Evolutionary conservation across 2,113 vertebrate genomes (phyloP), one percentile per base, ranked within the genome.

Genomic region (Mormyrus lacerda): DNA sequence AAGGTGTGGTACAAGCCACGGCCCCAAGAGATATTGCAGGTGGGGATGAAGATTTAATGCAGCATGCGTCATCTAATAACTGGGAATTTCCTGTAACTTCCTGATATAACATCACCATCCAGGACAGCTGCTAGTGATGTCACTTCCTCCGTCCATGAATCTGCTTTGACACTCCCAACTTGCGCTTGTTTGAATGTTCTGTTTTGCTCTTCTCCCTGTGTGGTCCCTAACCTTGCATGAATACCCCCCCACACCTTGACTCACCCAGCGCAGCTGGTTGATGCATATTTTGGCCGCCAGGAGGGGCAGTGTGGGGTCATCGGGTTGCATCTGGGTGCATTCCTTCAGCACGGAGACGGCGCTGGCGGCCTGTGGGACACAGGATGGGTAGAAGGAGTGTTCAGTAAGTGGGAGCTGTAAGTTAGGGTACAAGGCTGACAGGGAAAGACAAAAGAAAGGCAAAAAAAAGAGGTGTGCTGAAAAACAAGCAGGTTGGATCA

Each of bases 241-340:
- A 53, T 88, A 79, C 50, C 21, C 44, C 86, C 42, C 44, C 88
- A 89, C 45, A 19, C 47, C 50, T 35, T 0, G 31, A 44, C 96
- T 98, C 94, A 99, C 98, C 98, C 98, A 98, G 93, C 97, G 97
- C 91, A 99, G 96, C 8, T 98, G 95, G 88, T 96, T 95, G 73
- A 99, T 97, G 97, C 98, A 99, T 95, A 99, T 94, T 96, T 99
- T 99, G 92, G 97, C 97, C 83, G 97, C 98, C 93, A 99, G 95
- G 47, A 99, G 95, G 45, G 97, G 97, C 91, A 98, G 88, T 0
- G 97, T 97, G 89, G 98, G 97, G 93, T 99, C 97, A 0, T 94
- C 93, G 35, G 98, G 98, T 91, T 95, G 97, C 94, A 99, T 96
- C 91, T 96, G 97, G 89, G 95, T 88, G 82, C 98, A 99, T 91